These are phyloP conservation scores for Apamea epomidion DNA, from an alignment of 2,888 invertebrate species.

Conservation along the genomic window DNA sequence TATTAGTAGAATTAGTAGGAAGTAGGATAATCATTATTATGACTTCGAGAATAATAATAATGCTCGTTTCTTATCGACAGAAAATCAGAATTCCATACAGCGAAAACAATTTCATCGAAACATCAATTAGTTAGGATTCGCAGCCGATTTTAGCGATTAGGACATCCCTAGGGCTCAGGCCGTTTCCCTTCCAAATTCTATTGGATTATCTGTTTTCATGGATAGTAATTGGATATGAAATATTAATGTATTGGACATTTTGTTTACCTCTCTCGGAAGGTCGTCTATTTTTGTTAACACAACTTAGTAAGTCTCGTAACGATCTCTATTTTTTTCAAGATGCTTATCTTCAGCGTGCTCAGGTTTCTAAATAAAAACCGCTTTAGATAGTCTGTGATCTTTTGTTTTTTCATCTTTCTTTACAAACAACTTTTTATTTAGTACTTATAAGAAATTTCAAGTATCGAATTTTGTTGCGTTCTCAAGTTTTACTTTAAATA, in stretches of 20 bases:
- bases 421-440: slow-evolving; percentile 26
- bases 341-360: slow-evolving; percentile 29
- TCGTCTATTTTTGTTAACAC: slow-evolving; percentile 26
- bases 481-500: slow-evolving; percentile 10
- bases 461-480: neutral
- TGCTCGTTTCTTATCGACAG: neutral
- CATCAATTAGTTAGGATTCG: slow-evolving; percentile 50
- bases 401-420: slow-evolving; percentile 45
- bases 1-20: neutral
- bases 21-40: neutral
- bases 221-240: slow-evolving; percentile 61
- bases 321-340: slow-evolving; percentile 34
- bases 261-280: slow-evolving; percentile 21
- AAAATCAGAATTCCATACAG: neutral
- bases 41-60: slow-evolving; percentile 4
- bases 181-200: slow-evolving; percentile 35
- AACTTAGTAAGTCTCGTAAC: slow-evolving; percentile 21
- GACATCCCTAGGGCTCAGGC: slow-evolving; percentile 34
- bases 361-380: slow-evolving; percentile 44
- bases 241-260: slow-evolving; percentile 40
- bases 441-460: neutral
- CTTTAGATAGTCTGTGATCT: slow-evolving; percentile 29
- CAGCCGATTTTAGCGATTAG: slow-evolving; percentile 42
- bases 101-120: slow-evolving; percentile 18
- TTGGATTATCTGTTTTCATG: slow-evolving; percentile 49